Evolutionary conservation across 92 coral and sea anemone genomes (phyloP).

Genomic region (Anthopleura xanthogrammica): DNA sequence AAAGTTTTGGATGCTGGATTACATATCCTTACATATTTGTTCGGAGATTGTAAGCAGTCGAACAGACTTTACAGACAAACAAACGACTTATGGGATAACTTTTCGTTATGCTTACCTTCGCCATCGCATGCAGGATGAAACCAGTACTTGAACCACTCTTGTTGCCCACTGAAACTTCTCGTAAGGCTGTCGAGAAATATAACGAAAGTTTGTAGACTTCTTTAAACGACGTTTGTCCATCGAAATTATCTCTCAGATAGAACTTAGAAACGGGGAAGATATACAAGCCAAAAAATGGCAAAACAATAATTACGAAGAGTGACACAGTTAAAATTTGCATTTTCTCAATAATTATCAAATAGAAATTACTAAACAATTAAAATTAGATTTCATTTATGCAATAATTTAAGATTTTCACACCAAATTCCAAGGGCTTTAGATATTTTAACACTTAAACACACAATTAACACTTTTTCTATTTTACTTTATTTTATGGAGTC

Average conservation of each 20-base stretch:
- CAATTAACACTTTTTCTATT: neutral
- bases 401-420: neutral
- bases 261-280: neutral
- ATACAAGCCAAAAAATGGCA: neutral
- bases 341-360: constrained; percentile 2
- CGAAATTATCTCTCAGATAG: neutral
- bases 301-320: too few species aligned
- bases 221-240: neutral
- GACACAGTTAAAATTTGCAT: neutral
- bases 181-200: constrained; percentile 43
- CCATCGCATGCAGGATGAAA: constrained; percentile 88
- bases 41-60: neutral
- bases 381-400: neutral
- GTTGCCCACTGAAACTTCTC: constrained; percentile 80
- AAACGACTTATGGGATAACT: neutral
- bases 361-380: neutral
- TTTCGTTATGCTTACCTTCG: constrained; percentile 56
- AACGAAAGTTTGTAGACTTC: neutral
- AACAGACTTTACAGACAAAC: neutral
- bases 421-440: neutral
- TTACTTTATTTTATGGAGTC: neutral
- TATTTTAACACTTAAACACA: neutral
- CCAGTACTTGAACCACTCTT: constrained; percentile 66
- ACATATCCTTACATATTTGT: neutral
- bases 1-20: neutral